Evolutionary conservation across 2,888 invertebrate species (phyloP).

Genomic region (Heterodera filipjevi): DNA sequence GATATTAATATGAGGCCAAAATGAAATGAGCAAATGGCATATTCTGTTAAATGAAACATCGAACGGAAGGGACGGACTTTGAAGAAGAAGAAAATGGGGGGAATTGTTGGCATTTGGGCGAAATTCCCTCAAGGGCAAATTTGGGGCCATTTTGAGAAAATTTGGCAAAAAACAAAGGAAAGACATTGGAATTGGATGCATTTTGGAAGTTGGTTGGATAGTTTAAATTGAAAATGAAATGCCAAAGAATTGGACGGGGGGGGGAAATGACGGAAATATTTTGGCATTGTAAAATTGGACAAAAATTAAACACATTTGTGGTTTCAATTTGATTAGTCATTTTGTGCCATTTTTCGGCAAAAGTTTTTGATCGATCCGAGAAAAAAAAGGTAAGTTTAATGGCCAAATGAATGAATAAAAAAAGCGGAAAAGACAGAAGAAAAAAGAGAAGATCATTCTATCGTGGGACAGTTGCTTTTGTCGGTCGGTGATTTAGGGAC

Average conservation of each 20-base stretch:
- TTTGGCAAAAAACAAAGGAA: not conserved
- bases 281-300: too few relatives aligned
- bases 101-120: not conserved
- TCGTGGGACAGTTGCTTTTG: not conserved
- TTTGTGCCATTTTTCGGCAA: not conserved
- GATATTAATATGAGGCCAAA: not conserved
- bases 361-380: not conserved
- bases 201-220: not conserved
- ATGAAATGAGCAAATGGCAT: not conserved
- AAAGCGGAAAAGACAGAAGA: not conserved
- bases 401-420: not conserved
- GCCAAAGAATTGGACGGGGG: not conserved
- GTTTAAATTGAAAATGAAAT: slow-evolving; percentile 6
- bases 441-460: too few relatives aligned
- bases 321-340: not conserved
- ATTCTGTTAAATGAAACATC: not conserved
- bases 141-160: not conserved
- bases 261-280: not conserved
- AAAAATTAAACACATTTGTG: not conserved
- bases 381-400: not conserved
- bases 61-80: not conserved
- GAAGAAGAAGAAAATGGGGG: not conserved
- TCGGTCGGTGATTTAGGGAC: not conserved
- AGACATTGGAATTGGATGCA: not conserved
- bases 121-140: not conserved